phyloP scores from a whole-genome alignment of 2,797 vertebrate genomes.

The Falco columbarius region DNA sequence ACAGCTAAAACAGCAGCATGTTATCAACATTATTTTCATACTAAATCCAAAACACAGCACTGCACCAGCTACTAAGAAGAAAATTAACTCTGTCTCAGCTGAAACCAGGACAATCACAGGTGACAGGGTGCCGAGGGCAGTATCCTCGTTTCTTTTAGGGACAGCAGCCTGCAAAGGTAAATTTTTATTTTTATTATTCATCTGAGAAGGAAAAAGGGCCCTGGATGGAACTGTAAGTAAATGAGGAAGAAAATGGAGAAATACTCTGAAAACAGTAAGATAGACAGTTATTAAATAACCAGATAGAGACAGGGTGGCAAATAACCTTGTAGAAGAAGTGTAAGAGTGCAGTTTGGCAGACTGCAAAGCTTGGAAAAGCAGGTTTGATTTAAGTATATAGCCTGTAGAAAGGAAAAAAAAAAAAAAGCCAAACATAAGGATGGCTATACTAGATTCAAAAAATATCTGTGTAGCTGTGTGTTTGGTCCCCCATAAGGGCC shows the following conservation, averaged over 20 bases:
- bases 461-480: not conserved
- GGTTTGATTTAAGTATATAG: not conserved
- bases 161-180: not conserved
- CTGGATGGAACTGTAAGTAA: not conserved
- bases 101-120: not conserved
- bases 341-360: not conserved
- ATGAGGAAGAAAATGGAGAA: not conserved
- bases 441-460: not conserved
- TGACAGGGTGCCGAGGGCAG: fast-evolving
- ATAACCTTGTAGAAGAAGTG: not conserved
- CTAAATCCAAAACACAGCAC: too few species aligned
- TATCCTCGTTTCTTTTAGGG: not conserved
- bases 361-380: not conserved
- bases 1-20: too few species aligned
- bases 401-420: not conserved
- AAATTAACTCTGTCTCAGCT: too few species aligned
- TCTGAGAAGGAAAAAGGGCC: not conserved
- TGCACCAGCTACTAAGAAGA: too few species aligned
- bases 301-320: not conserved
- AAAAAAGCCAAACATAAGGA: not conserved
- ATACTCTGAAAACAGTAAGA: not conserved
- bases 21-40: too few species aligned
- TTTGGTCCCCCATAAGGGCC: not conserved
- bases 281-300: not conserved
- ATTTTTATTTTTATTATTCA: not conserved